These are phyloP conservation scores for Poecilus cupreus DNA, from an alignment of 2,888 invertebrate species.

Conservation along the genomic window DNA sequence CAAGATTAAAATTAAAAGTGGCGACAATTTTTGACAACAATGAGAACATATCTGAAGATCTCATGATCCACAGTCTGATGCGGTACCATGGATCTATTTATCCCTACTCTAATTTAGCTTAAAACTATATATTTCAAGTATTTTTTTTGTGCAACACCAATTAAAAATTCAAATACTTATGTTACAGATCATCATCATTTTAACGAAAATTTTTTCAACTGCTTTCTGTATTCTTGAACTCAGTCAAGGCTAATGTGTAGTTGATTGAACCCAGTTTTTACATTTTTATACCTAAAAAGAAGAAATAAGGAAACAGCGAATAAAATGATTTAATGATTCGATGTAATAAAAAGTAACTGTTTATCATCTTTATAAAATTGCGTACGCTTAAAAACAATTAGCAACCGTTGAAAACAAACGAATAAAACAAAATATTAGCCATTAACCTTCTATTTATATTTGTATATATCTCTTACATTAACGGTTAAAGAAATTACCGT, in stretches of 20 bases:
- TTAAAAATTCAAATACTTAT: too few species aligned
- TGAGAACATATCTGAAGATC: too few species aligned
- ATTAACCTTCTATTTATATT: neutral
- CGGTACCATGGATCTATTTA: too few species aligned
- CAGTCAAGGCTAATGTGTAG: conserved; percentile 15
- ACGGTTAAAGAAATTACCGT: neutral
- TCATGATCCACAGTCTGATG: too few species aligned
- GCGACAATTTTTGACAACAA: too few species aligned
- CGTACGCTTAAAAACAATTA: neutral
- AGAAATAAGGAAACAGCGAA: neutral
- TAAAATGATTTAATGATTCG: neutral
- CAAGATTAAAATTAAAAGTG: too few species aligned
- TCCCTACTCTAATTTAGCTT: too few species aligned
- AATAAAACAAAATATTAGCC: neutral
- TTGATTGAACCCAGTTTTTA: conserved; percentile 18
- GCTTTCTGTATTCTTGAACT: neutral
- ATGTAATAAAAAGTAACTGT: too few species aligned
- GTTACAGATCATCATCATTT: too few species aligned
- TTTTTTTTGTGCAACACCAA: too few species aligned
- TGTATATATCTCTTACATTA: neutral
- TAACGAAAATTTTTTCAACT: neutral
- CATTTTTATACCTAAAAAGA: neutral
- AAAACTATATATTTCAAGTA: too few species aligned
- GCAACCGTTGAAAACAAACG: neutral
- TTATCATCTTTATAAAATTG: neutral